Evolutionary conservation across 2,888 invertebrate species (phyloP), one percentile per base, ranked within the genome.

Genomic region (Xanthia togata): DNA sequence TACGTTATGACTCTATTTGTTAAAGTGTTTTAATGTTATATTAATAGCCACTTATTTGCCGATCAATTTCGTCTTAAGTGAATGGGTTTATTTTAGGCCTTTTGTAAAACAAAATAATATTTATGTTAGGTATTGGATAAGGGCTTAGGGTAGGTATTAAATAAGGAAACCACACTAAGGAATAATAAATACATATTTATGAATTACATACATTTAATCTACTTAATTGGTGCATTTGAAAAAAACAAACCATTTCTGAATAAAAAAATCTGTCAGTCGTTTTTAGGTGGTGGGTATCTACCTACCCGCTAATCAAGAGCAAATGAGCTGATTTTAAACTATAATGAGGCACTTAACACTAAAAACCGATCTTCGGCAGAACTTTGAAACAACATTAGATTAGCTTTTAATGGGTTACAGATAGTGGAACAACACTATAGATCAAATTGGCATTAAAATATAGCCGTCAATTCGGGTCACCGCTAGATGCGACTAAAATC

Each of bases 1-100:
- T 70, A 69, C 14, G 12, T 41, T 44, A 41, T 57, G 23, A 31
- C 41, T 35, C 38, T 31, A 38, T 79, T 79, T 67, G 35, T 47
- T 63, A 59, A 70, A 47, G 70, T 60, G 57, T 59, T 44, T 14
- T 79, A 59, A 26, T 47, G 57, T 70, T 69, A 4, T 70, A 75
- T 71, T 83, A 60, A 53, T 83, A 84, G 50, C 17, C 17, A 63
- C 9, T 63, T 70, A 73, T 68, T 74, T 53, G 26, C 6, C 35
- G 31, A 70, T 38, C 6, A 26, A 68, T 50, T 81, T 65, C 35
- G 8, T 50, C 9, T 31, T 31, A 60, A 73, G 9, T 23, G 20
- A 57, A 57, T 11, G 1, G 11, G 31, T 41, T 50, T 62, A n/a
- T 65, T 70, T 57, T 38, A 20, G n/a, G 0, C 31, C 55, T 65